Evolutionary conservation across 2,797 vertebrate species (phyloP), one percentile per base, ranked within the genome.

Genomic region (Melanotaenia parkinsoni): DNA sequence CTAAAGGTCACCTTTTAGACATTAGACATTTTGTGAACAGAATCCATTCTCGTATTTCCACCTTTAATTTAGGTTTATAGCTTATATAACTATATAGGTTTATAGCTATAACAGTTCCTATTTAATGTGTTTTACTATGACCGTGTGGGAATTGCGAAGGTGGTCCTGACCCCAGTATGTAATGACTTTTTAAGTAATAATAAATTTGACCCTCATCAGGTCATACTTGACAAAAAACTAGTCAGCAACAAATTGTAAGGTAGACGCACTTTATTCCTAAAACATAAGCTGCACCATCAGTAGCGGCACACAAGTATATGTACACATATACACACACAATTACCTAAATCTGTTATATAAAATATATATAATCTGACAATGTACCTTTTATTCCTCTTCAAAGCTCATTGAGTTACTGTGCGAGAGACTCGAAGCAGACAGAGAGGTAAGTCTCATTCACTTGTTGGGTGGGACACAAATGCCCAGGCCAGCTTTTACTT

Each of bases 331-430:
- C 92, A 93, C 91, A 90, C 86, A 91, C 88, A 92, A 82, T 92
- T 94, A 93, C 97, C 96, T 95, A 97, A 97, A 99, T 97, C 95
- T 97, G 97, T 97, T 96, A 98, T 98, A 98, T 96, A 98, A 99
- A 99, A 30, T 30, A 99, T 97, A 97, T 95, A 97, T 96, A 96
- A 96, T 98, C 96, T 97, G 96, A 98, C 96, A 97, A 93, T 92
- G 97, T 99, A 98, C 97, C 96, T 98, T 93, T 96, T 91, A 91
- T 91, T 95, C 91, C 92, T 94, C 91, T 96, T 93, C 96, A 98
- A 96, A 97, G 98, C 97, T 98, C 96, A 96, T 96, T 97, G 96
- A 98, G 96, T 98, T 95, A 97, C 97, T 99, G 97, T 98, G 98
- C 98, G 96, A 96, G 95, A 93, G 96, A 96, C 96, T 98, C 95